Conservation (phyloP, 2,888 invertebrate genomes). For the Neria commutata region DNA sequence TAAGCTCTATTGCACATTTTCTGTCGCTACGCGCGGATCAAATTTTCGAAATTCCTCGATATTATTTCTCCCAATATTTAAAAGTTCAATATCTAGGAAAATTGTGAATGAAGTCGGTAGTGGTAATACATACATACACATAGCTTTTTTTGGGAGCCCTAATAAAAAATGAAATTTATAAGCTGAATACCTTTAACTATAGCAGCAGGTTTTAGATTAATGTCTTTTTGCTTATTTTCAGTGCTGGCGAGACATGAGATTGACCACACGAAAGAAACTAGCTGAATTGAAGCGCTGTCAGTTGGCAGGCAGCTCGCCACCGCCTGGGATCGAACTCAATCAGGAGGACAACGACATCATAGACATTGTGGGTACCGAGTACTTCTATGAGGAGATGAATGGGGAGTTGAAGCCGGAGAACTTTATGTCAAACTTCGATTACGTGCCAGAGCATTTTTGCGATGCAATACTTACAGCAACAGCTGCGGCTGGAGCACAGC, state of each 20-base stretch:
- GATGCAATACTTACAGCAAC: conserved; percentile 59
- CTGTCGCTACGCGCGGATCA: too few relatives aligned
- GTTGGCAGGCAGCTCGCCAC: conserved; percentile 58
- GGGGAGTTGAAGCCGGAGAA: conserved; percentile 58
- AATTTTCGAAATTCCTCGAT: too few relatives aligned
- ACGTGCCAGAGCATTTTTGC: conserved; percentile 59
- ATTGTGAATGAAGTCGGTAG: background rate
- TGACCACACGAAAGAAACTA: conserved; percentile 57
- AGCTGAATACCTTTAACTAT: background rate
- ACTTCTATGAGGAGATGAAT: conserved; percentile 60
- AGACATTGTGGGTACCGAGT: conserved; percentile 58
- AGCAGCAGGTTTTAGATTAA: background rate
- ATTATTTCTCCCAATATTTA: too few relatives aligned
- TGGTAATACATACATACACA: background rate
- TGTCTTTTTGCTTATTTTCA: conserved; percentile 31
- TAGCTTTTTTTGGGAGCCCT: background rate
- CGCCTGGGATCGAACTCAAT: conserved; percentile 57
- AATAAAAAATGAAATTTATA: background rate
- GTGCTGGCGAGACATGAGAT: conserved; percentile 61
- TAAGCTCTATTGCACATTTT: too few relatives aligned
- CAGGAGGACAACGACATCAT: conserved; percentile 60
- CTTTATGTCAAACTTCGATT: conserved; percentile 58
- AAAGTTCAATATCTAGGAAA: too few relatives aligned
- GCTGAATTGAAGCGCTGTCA: conserved; percentile 59
- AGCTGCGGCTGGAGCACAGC: conserved; percentile 52